These are phyloP conservation scores for Cichlasoma orientale DNA, from an alignment of 2,797 vertebrate genomes.

Conservation along the genomic window DNA sequence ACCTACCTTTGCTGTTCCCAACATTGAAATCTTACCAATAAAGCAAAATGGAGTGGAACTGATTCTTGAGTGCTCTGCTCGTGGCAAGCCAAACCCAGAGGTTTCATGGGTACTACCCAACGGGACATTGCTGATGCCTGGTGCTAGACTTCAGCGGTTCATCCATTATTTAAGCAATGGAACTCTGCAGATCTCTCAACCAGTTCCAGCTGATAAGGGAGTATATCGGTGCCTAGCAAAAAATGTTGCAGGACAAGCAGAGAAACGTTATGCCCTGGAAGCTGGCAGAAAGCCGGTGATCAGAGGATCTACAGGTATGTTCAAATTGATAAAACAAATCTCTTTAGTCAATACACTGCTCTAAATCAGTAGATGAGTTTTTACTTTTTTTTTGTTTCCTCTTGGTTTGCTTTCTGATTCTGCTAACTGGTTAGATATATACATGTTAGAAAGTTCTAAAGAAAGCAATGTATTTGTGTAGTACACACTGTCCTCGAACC, in stretches of 20 bases:
- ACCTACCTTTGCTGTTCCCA: constrained; percentile 82
- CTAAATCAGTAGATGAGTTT: background rate
- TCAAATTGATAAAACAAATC: background rate
- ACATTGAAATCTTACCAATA: constrained; percentile 82
- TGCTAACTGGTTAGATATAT: background rate
- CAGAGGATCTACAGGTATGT: constrained; percentile 74
- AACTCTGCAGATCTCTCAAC: constrained; percentile 73
- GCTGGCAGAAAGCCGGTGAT: constrained; percentile 80
- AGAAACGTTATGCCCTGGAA: constrained; percentile 82
- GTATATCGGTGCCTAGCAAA: constrained; percentile 83
- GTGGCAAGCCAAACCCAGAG: constrained; percentile 81
- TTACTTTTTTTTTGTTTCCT: no score
- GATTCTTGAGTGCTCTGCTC: constrained; percentile 76
- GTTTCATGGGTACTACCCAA: constrained; percentile 83
- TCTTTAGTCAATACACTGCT: background rate
- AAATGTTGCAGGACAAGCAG: constrained; percentile 83
- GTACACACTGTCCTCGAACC: background rate
- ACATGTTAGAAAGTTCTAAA: background rate
- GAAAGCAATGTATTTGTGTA: background rate
- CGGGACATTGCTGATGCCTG: constrained; percentile 75
- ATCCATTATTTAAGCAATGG: constrained; percentile 76
- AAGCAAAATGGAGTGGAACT: constrained; percentile 70
- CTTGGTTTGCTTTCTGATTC: no score
- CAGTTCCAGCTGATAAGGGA: constrained; percentile 76
- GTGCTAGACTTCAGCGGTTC: constrained; percentile 75